These are phyloP conservation scores for Cuculus canorus DNA, from an alignment of 2,797 vertebrate species.

Conservation along the genomic window DNA sequence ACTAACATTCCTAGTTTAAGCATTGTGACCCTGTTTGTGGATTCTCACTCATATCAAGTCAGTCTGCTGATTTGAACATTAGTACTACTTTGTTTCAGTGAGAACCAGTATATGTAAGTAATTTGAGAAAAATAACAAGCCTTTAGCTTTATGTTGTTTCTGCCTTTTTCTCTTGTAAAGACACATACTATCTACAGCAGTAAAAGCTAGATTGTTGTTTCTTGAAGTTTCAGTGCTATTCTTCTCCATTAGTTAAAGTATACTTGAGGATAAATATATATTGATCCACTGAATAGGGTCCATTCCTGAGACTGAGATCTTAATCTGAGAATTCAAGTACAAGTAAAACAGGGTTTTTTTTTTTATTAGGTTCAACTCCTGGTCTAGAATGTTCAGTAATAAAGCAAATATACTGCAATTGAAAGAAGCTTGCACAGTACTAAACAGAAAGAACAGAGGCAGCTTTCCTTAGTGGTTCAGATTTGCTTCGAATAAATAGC, in stretches of 20 bases:
- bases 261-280: not conserved
- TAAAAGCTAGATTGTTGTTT: not conserved
- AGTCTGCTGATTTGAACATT: not conserved
- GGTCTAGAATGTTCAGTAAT: not conserved
- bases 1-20: not conserved
- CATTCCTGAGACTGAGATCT: not conserved
- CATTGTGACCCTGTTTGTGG: not conserved
- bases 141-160: not conserved
- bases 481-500: not conserved
- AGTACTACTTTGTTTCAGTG: not conserved
- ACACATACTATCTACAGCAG: not conserved
- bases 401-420: not conserved
- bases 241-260: not conserved
- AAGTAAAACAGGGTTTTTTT: not conserved
- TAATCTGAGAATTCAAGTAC: not conserved
- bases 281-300: not conserved
- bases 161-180: not conserved
- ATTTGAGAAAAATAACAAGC: not conserved
- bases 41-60: not conserved
- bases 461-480: not conserved
- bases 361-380: not conserved
- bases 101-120: fast-evolving
- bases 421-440: not conserved
- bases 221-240: not conserved
- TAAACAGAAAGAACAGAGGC: not conserved